Percentiles rank a stretch among this genome's conserved stretches.
phyloP scores from a whole-genome alignment of 2,888 invertebrate species.

The Trissoscelio sp. region DNA sequence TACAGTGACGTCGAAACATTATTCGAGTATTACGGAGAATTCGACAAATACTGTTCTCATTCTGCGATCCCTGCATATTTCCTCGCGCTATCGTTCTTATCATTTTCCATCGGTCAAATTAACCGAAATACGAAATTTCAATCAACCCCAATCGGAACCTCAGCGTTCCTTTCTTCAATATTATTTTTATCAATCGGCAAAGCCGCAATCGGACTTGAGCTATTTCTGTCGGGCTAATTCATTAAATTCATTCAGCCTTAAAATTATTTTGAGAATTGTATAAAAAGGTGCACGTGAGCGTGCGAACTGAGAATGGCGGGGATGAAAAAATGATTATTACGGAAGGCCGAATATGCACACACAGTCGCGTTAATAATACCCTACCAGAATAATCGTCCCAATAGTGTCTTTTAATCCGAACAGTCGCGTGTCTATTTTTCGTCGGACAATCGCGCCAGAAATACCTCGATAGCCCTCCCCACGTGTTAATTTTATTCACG shows the following conservation, averaged over 20 bases:
- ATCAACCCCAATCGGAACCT: too few relatives aligned
- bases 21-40: too few relatives aligned
- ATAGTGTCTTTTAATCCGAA: conserved; percentile 81
- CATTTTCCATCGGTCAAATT: too few relatives aligned
- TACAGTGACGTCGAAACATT: too few relatives aligned
- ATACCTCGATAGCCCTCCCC: conserved; percentile 79
- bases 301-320: conserved; percentile 7
- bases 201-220: conserved; percentile 13
- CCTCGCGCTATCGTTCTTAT: too few relatives aligned
- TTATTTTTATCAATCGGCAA: conserved; percentile 39
- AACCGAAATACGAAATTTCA: too few relatives aligned
- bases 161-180: background rate
- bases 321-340: conserved; percentile 65
- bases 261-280: conserved; percentile 53
- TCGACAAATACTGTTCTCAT: too few relatives aligned
- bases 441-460: conserved; percentile 83
- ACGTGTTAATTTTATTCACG: conserved; percentile 79
- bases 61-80: too few relatives aligned
- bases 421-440: conserved; percentile 81
- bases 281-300: conserved; percentile 46
- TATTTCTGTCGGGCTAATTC: conserved; percentile 36
- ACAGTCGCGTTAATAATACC: conserved; percentile 71
- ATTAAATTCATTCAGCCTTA: conserved; percentile 60
- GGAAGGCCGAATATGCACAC: conserved; percentile 72
- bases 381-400: conserved; percentile 76